Evolutionary conservation across 2,113 vertebrate genomes (phyloP), one percentile per base, ranked within the genome.

Genomic region (Saguinus imperator): DNA sequence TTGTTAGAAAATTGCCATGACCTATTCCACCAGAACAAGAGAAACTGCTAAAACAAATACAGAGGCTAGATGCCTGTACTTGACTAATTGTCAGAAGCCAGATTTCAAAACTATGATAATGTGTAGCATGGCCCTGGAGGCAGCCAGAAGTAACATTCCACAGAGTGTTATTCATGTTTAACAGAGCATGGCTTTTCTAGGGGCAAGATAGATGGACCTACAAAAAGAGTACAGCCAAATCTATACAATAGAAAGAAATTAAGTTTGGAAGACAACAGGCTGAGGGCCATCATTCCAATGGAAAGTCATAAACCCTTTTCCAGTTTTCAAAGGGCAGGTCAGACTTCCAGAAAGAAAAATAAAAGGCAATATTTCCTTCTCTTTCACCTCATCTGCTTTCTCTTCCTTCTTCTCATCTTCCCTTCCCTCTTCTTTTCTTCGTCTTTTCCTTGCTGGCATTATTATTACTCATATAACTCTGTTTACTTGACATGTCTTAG

Each of bases 51-150:
- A 87, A 58, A n/a, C 32, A 75, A 32, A 45, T n/a, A 35, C 5
- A 85, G 6, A 57, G 23, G 8, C 20, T 5, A 75, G 20, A 40
- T 55, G 18, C 58, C 57, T 58, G 88, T 52, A 68, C 9, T 37
- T 48, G 18, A 35, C 8, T 35, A 76, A 27, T 52, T 45, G 29
- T 21, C 52, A 85, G 32, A 81, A 85, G 35, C 4, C 23, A 25
- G 29, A 5, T 25, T 82, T 20, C 10, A 76, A 82, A 82, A 37
- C 64, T 27, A 35, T 66, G 8, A 21, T 48, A 35, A 83, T 2
- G 18, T 48, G 12, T 9, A 43, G 6, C 1, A 10, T 68, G 20
- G 14, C 1, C 13, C 43, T n/a, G 6, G 1, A 8, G 4, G 11
- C 0, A 94, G 58, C 9, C 25, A 82, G 45, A 73, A 87, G 25